A percentile compares a stretch with the other conserved stretches of the same genome.
These are phyloP conservation scores for human (Homo sapiens) DNA, from an alignment of 2,113 vertebrate genomes.

Conservation along the genomic window DNA sequence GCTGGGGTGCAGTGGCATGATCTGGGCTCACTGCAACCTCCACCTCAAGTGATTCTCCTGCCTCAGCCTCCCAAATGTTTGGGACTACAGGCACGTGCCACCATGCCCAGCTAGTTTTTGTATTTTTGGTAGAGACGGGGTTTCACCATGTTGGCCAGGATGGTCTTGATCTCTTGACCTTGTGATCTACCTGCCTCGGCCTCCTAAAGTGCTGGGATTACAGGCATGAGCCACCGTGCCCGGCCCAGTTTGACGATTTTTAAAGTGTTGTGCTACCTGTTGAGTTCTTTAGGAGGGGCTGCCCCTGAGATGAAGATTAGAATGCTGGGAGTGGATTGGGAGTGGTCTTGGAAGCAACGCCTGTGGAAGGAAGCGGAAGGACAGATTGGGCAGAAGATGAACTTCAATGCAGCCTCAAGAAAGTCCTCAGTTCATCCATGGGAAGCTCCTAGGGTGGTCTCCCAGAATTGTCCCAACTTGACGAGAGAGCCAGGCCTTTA, in stretches of 20 bases:
- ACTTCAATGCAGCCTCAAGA: rapidly evolving
- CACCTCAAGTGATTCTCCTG: no score
- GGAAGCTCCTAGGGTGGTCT: not conserved
- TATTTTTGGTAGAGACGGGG: no score
- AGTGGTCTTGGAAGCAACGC: not conserved
- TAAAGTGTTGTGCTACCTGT: not conserved
- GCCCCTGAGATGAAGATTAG: not conserved
- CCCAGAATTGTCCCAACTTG: not conserved
- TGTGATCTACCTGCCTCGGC: no score
- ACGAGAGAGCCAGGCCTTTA: not conserved
- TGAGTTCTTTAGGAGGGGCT: not conserved
- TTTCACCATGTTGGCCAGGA: no score
- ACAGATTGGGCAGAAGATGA: not conserved
- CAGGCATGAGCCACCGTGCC: rapidly evolving
- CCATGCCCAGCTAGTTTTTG: no score
- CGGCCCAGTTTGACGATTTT: not conserved
- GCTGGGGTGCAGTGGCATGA: no score
- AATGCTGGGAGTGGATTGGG: not conserved
- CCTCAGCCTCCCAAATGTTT: no score
- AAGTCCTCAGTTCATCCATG: not conserved
- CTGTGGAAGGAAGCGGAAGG: not conserved
- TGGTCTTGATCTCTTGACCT: no score
- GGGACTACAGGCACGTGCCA: no score
- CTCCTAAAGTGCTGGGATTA: no score
- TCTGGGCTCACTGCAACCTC: no score